Conservation (phyloP, 2,797 vertebrate species). For the Sandelia bainsii region DNA sequence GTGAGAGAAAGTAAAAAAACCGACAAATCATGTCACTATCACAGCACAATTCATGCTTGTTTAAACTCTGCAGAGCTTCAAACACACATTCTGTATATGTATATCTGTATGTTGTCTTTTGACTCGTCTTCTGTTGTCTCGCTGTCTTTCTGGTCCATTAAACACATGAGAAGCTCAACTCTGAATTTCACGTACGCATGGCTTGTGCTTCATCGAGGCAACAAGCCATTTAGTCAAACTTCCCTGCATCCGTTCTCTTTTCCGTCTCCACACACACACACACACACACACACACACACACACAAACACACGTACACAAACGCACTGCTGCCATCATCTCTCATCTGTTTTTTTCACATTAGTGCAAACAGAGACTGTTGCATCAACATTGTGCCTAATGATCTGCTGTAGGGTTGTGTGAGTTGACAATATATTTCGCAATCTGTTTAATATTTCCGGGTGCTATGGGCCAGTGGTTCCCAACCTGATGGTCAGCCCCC, state of each 20-base stretch:
- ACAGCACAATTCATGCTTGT: conserved; percentile 15
- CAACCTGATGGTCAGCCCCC: neutral
- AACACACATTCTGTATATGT: conserved; percentile 8
- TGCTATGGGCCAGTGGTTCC: neutral
- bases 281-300: conserved; percentile 1
- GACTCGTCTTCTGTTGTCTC: conserved; percentile 37
- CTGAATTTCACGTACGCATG: conserved; percentile 61
- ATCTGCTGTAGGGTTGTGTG: conserved; percentile 14
- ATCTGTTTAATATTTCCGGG: conserved; percentile 15
- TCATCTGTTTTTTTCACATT: neutral
- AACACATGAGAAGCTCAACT: conserved; percentile 56
- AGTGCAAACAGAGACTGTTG: conserved; percentile 12
- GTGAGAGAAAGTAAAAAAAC: neutral
- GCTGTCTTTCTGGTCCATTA: conserved; percentile 62
- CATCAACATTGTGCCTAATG: conserved; percentile 6
- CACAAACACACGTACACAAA: conserved; percentile 14
- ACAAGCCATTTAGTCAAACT: conserved; percentile 59
- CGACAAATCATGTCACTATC: neutral
- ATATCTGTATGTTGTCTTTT: conserved; percentile 18
- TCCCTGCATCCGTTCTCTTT: conserved; percentile 29
- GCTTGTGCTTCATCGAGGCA: conserved; percentile 60
- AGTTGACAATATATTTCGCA: neutral
- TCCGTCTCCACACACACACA: conserved; percentile 4
- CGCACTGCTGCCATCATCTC: conserved; percentile 13
- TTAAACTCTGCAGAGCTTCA: neutral